Conservation (phyloP, 2,888 invertebrate genomes). For the Crioceris asparagi region DNA sequence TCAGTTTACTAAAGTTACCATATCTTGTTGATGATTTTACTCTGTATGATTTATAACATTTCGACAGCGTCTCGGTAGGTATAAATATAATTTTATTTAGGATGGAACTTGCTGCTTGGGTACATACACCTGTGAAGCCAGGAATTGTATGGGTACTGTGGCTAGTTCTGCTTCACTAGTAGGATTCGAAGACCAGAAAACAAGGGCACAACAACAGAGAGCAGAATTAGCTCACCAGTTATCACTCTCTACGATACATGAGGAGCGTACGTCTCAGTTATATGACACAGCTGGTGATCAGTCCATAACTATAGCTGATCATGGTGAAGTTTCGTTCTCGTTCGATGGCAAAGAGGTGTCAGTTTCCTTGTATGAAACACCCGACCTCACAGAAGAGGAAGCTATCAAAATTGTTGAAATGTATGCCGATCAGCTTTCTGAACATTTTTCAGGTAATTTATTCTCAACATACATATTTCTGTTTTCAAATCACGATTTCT, state of each 20-base stretch:
- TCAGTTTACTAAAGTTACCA: too few relatives aligned
- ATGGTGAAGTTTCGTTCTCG: conserved; percentile 79
- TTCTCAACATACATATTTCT: too few relatives aligned
- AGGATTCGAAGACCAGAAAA: conserved; percentile 70
- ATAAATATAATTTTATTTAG: too few relatives aligned
- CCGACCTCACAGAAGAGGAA: conserved; percentile 85
- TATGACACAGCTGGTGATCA: conserved; percentile 65
- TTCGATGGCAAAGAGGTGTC: conserved; percentile 89
- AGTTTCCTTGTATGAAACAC: conserved; percentile 83
- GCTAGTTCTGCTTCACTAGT: conserved; percentile 80
- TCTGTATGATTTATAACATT: too few relatives aligned
- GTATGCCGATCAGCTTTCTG: conserved; percentile 87
- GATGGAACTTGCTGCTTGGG: conserved; percentile 84
- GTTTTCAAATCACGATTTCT: too few relatives aligned
- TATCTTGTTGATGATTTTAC: too few relatives aligned
- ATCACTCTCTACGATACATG: conserved; percentile 84
- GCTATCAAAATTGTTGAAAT: conserved; percentile 86
- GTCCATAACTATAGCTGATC: conserved; percentile 64
- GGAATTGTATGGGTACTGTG: conserved; percentile 83
- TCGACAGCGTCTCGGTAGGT: too few relatives aligned
- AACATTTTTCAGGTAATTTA: conserved; percentile 66
- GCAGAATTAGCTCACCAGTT: conserved; percentile 57
- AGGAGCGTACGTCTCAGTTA: conserved; percentile 80
- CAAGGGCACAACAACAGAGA: conserved; percentile 43
- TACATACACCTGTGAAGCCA: conserved; percentile 83